phyloP scores from a whole-genome alignment of 2,113 vertebrate species.

The Syngnathus typhle region DNA sequence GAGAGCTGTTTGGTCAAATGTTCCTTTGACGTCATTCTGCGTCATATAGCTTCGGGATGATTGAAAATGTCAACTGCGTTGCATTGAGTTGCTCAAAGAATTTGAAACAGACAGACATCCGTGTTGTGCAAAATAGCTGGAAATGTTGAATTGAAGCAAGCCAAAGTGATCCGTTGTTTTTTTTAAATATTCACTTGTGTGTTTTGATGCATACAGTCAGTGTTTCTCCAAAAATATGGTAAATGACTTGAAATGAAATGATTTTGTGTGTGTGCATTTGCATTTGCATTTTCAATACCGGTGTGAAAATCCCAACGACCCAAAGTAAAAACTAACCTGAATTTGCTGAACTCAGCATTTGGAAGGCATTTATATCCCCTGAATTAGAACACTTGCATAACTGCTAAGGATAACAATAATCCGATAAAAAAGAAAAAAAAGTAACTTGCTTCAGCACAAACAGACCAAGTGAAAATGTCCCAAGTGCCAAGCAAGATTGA shows the following conservation, averaged over 20 bases:
- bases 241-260: too few relatives aligned
- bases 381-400: neutral
- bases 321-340: neutral
- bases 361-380: neutral
- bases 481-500: constrained; percentile 1
- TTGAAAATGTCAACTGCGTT: neutral
- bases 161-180: neutral
- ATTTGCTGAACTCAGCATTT: too few relatives aligned
- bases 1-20: constrained; percentile 9
- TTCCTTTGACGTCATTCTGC: constrained; percentile 13
- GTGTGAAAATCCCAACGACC: neutral
- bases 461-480: constrained; percentile 24
- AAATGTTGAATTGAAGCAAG: neutral
- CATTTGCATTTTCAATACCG: neutral
- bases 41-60: neutral
- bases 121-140: neutral
- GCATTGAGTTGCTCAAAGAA: neutral
- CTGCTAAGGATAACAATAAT: neutral
- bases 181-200: neutral
- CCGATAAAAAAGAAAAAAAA: neutral
- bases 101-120: neutral
- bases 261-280: too few relatives aligned
- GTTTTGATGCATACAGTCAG: neutral
- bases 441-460: constrained; percentile 25
- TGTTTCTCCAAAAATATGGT: too few relatives aligned